Base-by-base conservation (phyloP, 2,888 invertebrate species). In the Ochlodes sylvanus region DNA sequence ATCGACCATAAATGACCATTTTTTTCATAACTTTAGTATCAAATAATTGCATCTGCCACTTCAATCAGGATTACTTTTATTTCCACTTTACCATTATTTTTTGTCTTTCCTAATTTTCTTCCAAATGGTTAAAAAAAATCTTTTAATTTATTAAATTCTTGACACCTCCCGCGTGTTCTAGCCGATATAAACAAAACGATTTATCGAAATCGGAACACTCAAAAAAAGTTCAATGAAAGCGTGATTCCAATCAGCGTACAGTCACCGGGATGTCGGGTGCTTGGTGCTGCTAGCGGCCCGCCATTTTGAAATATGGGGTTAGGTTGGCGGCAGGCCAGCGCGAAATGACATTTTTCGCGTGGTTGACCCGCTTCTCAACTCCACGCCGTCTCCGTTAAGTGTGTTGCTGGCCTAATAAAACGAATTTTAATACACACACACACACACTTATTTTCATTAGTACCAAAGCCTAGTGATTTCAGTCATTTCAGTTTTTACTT, bases 311-410 rank as follows among this genome's bases (percentile, higher is more conserved):
- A 77, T 77, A 78, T 77, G 77, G 79, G 81, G 74, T 74, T 73
- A 71, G 71, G 61, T 76, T 88, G 90, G 90, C 85, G 68, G n/a
- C 19, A n/a, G 71, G 86, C 89, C 90, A 89, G 76, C 44, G 70
- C 71, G 75, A 72, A 79, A 77, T 76, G 86, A 85, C 89, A 89
- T 85, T 85, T 86, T 89, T 89, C 80, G 84, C 88, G 82, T 70
- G 78, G 74, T 73, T 87, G 89, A 86, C 90, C 89, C 76, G 73
- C 78, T 74, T 77, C 64, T 86, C 81, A 79, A 76, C 69, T 76
- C 85, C 89, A 86, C 84, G 86, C 87, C 73, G 90, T 90, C 90
- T 90, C 81, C 69, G 15, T 17, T 52, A 42, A 50, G 57, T 73
- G 61, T 69, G 69, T 69, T 61, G 61, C 69, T 57, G 63, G 55